These are phyloP conservation scores for Dendrolimus pini DNA, from an alignment of 2,888 invertebrate species.

Conservation along the genomic window DNA sequence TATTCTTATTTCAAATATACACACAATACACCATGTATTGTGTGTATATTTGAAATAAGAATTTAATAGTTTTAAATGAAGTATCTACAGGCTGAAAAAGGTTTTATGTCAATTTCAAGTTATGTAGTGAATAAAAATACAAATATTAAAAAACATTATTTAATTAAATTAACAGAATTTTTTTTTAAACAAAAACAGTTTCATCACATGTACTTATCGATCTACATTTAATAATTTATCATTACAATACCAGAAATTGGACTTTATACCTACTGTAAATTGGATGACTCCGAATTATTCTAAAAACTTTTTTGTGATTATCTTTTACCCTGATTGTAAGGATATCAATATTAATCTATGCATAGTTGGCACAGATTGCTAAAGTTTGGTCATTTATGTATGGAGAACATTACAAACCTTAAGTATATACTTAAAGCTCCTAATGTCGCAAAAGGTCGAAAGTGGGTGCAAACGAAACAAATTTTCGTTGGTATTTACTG, in stretches of 20 bases:
- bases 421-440: no score
- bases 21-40: no score
- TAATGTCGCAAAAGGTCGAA: no score
- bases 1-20: no score
- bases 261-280: no score
- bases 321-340: constrained; percentile 52
- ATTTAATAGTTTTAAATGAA: no score
- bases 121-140: not conserved
- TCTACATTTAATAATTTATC: not conserved
- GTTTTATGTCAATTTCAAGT: not conserved
- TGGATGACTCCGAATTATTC: no score
- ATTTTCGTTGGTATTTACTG: no score
- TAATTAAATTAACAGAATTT: not conserved
- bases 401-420: not conserved
- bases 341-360: constrained; percentile 45
- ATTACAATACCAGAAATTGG: not conserved
- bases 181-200: not conserved
- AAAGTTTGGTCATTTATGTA: constrained; percentile 8
- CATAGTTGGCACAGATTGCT: constrained; percentile 36
- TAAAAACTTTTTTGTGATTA: constrained; percentile 7
- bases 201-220: not conserved
- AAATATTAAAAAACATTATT: not conserved
- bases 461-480: no score
- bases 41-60: no score
- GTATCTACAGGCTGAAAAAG: no score